Percentiles rank a stretch among this genome's conserved stretches.
Evolutionary conservation across 2,113 vertebrate species (phyloP).

Genomic region (Tretioscincus oriximinensis): DNA sequence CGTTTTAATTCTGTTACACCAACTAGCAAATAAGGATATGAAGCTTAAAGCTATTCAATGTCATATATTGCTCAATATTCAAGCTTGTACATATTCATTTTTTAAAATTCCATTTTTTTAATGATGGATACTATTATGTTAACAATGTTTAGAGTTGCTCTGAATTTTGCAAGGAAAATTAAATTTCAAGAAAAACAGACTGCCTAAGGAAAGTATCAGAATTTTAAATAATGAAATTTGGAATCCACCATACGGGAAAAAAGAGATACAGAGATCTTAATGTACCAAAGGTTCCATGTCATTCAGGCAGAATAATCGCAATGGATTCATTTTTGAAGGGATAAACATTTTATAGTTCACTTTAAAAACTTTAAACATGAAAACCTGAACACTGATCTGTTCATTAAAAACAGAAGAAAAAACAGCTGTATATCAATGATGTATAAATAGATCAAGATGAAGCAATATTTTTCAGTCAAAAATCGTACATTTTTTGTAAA

Average conservation of each 20-base stretch:
- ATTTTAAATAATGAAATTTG: background rate
- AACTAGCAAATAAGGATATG: background rate
- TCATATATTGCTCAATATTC: background rate
- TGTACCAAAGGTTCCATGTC: background rate
- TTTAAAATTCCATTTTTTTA: background rate
- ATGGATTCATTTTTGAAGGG: slow-evolving; percentile 12
- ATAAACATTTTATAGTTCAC: background rate
- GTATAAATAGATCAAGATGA: background rate
- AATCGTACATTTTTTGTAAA: slow-evolving; percentile 34
- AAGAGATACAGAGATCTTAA: background rate
- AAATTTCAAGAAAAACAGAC: background rate
- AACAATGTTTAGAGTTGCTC: background rate
- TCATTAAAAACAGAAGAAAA: background rate
- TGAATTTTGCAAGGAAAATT: background rate
- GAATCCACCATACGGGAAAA: slow-evolving; percentile 15
- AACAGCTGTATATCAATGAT: background rate
- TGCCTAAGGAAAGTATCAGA: slow-evolving; percentile 6
- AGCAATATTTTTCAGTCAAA: slow-evolving; percentile 42
- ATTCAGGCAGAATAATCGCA: background rate
- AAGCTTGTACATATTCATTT: background rate
- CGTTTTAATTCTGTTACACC: background rate
- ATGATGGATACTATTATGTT: background rate
- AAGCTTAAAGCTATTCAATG: background rate
- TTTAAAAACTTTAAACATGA: background rate
- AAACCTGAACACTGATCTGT: background rate